Base-by-base conservation (phyloP, 1,140 invertebrate species). In the Caenorhabditis remanei region DNA sequence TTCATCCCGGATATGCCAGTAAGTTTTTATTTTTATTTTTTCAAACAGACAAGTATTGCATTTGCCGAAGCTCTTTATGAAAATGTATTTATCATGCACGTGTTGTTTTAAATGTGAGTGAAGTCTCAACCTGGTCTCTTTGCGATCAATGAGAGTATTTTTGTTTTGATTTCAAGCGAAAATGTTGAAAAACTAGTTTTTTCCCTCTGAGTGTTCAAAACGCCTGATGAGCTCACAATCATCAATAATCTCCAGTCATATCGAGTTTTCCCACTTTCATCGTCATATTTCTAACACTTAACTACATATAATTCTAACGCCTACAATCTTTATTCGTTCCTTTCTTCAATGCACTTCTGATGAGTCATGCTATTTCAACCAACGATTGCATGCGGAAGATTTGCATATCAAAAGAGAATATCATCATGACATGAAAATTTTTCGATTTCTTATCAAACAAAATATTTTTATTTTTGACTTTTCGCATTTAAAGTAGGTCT, bases 1-100 rank as follows among this genome's bases (percentile, higher is more conserved):
- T 79, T 79, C 24, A 40, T 79, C 9, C 71, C 71, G 9, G 71
- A 79, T 53, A 40, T 79, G 21, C 71, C 71, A 14, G 71, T 50
- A n/a, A 79, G 71, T 50, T 71, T 71, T 71, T 71, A 1, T 40
- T 65, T n/a, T 9, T n/a, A 58, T 53, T 53, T 9, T 16, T 53
- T 53, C 55, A 58, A 58, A 32, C 32, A 58, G 11, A 32, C 32
- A 32, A 32, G 2, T 32, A 32, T 32, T 32, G 32, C 32, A 32
- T 32, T 32, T 32, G 32, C 32, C 32, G 32, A 32, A 32, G 32
- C 32, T 32, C 32, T 1, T 2, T 2, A 32, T 32, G 32, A 32
- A 32, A 32, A 32, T 32, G 32, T 32, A 32, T 32, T 32, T 32
- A 32, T 32, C 32, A 32, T 32, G 32, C 2, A 32, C 32, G 32